Evolutionary conservation across 2,113 vertebrate genomes (phyloP).

Genomic region (Octodon degus): DNA sequence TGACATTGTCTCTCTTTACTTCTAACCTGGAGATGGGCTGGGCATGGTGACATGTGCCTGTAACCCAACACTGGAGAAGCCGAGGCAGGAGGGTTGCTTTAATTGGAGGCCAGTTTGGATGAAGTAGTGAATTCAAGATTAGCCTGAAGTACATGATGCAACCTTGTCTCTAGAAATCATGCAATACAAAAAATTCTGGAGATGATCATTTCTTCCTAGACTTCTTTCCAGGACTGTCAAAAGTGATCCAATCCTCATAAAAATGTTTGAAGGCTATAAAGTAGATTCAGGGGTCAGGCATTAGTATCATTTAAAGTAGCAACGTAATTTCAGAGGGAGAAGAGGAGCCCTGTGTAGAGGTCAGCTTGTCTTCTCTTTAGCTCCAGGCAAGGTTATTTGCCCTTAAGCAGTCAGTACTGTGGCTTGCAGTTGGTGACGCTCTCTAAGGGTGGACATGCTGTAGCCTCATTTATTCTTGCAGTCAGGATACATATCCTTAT

Average conservation of each 20-base stretch:
- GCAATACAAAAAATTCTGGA: neutral
- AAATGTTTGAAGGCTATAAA: neutral
- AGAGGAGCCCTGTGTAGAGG: neutral
- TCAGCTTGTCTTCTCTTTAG: neutral
- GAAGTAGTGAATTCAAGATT: neutral
- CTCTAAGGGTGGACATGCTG: neutral
- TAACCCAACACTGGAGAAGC: neutral
- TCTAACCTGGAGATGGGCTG: neutral
- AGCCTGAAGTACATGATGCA: neutral
- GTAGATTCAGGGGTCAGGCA: neutral
- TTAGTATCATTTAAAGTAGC: neutral
- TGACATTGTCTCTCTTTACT: neutral
- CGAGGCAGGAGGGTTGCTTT: neutral
- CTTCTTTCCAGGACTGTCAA: neutral
- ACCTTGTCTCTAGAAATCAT: neutral
- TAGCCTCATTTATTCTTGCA: neutral
- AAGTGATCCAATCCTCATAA: neutral
- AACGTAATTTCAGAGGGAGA: slow-evolving; percentile 5
- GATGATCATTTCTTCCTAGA: neutral
- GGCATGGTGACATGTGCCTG: neutral
- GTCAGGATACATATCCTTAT: neutral
- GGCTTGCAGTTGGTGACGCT: neutral
- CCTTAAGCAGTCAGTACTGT: neutral
- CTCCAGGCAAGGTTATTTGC: neutral
- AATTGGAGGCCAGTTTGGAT: neutral